Conservation (phyloP, 2,888 invertebrate genomes). For the Caenorhabditis sp. region DNA sequence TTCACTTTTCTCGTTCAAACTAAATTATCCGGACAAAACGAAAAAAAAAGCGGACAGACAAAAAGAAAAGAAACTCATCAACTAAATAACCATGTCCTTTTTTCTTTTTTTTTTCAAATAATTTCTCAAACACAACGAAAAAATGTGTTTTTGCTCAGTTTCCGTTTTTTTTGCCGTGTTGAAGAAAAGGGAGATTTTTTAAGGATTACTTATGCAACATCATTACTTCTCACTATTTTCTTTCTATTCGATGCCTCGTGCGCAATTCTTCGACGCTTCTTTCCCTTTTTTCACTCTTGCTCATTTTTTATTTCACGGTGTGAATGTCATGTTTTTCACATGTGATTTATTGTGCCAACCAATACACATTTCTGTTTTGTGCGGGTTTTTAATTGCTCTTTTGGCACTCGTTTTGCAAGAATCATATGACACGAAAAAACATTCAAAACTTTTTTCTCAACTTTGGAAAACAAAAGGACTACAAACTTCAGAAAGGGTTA, state of each 20-base stretch:
- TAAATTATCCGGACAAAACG: neutral
- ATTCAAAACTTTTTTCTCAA: too few relatives aligned
- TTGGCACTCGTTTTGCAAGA: neutral
- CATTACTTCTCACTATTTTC: constrained; percentile 19
- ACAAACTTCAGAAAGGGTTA: too few relatives aligned
- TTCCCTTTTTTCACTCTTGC: constrained; percentile 5
- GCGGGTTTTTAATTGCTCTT: constrained; percentile 1
- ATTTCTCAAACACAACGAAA: too few relatives aligned
- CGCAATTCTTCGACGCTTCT: constrained; percentile 4
- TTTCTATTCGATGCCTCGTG: constrained; percentile 3
- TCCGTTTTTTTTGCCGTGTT: constrained; percentile 14
- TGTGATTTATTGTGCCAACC: neutral
- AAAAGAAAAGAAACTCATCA: constrained; percentile 7
- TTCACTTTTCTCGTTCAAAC: neutral
- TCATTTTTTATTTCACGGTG: neutral
- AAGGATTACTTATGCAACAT: constrained; percentile 38
- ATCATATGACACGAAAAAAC: too few relatives aligned
- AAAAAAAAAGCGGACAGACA: constrained; percentile 12
- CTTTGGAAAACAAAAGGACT: too few relatives aligned
- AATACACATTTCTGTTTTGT: neutral
- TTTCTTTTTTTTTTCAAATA: neutral
- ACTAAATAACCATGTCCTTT: constrained; percentile 13
- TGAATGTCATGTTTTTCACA: constrained; percentile 1
- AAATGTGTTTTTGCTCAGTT: neutral
- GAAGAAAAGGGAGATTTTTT: constrained; percentile 11